Evolutionary conservation across 1,140 invertebrate species (phyloP).

Genomic region (Theocolax elegans): DNA sequence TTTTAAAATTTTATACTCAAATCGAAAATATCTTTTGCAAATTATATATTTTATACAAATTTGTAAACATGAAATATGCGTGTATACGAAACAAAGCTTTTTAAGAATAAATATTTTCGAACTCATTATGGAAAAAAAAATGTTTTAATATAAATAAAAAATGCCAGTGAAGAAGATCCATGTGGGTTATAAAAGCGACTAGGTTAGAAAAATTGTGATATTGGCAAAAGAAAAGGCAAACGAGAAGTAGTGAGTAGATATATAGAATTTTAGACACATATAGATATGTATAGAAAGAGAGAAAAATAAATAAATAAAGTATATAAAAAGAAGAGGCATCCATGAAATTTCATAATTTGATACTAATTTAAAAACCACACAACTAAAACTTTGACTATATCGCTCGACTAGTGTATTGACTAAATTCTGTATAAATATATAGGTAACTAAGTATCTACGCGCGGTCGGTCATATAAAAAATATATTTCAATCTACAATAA

Average conservation of each 20-base stretch:
- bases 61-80: conserved; percentile 3
- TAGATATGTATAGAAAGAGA: conserved; percentile 39
- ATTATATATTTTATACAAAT: conserved; percentile 1
- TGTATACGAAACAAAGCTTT: conserved; percentile 24
- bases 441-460: conserved; percentile 64
- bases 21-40: neutral
- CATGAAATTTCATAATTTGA: conserved; percentile 74
- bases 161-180: conserved; percentile 27
- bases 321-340: conserved; percentile 62
- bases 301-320: conserved; percentile 40
- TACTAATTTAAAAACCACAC: conserved; percentile 67
- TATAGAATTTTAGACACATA: conserved; percentile 37
- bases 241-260: neutral
- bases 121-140: neutral
- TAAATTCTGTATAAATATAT: conserved; percentile 54
- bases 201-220: conserved; percentile 42
- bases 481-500: conserved; percentile 66
- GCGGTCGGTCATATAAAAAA: conserved; percentile 51
- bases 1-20: conserved; percentile 3
- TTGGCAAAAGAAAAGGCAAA: conserved; percentile 44
- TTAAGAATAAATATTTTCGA: neutral
- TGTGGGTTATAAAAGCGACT: conserved; percentile 41
- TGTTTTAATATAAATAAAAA: conserved; percentile 14
- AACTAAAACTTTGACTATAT: conserved; percentile 66
- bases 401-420: conserved; percentile 63